phyloP scores from a whole-genome alignment of 92 coral and sea anemone species.

The Heteractis magnifica region DNA sequence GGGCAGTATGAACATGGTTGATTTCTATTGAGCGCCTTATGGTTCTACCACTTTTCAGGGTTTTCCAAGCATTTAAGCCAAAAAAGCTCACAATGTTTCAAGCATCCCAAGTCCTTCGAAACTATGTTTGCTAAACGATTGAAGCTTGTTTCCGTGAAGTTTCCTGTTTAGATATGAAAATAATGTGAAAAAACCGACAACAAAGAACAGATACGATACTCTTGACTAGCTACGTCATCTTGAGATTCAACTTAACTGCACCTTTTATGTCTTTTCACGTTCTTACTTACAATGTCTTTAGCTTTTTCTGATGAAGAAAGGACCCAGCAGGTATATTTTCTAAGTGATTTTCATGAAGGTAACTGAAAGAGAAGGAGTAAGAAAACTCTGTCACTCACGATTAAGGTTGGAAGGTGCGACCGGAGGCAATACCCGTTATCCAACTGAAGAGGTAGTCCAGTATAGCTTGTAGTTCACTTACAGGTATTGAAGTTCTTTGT shows the following conservation, averaged over 20 bases:
- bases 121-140: slow-evolving; percentile 23
- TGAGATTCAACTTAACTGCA: neutral
- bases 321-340: slow-evolving; percentile 26
- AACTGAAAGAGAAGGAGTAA: neutral
- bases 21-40: neutral
- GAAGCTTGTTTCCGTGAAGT: slow-evolving; percentile 40
- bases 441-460: too few species aligned
- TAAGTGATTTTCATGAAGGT: slow-evolving; percentile 31
- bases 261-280: neutral
- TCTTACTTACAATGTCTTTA: slow-evolving; percentile 43
- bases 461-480: slow-evolving; percentile 1
- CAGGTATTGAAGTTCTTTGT: slow-evolving; percentile 36
- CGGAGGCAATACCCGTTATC: too few species aligned
- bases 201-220: neutral
- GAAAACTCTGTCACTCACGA: neutral
- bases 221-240: neutral
- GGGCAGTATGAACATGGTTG: neutral
- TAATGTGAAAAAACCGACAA: neutral
- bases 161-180: slow-evolving; percentile 11
- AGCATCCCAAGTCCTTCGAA: slow-evolving; percentile 37
- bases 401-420: too few species aligned
- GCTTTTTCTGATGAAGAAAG: slow-evolving; percentile 33
- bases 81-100: slow-evolving; percentile 38
- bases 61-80: too few species aligned
- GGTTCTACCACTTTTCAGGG: too few species aligned